A percentile compares a stretch with the other conserved stretches of the same genome.
Conservation (phyloP, 2,888 invertebrate genomes). For the Metalampra italica region DNA sequence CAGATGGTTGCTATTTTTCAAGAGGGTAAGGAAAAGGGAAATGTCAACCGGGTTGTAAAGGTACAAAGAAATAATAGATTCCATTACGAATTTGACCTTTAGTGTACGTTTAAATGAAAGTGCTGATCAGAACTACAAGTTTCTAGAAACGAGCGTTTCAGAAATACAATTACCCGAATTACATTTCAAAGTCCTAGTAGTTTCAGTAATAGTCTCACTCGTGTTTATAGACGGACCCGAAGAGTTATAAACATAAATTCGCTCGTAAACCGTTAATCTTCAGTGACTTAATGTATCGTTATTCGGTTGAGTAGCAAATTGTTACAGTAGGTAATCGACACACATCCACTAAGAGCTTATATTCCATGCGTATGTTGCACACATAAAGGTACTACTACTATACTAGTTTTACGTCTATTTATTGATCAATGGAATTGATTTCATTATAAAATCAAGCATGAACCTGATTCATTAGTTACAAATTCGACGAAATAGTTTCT, state of each 20-base stretch:
- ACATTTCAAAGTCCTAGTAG: slow-evolving; percentile 10
- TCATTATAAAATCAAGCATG: no score
- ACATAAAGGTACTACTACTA: no score
- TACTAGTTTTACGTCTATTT: no score
- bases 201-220: slow-evolving; percentile 27
- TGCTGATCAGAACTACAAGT: no score
- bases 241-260: slow-evolving; percentile 51
- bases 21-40: no score
- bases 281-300: slow-evolving; percentile 32
- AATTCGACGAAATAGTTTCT: no score
- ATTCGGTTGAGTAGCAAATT: slow-evolving; percentile 17
- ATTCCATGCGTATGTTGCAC: no score
- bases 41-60: no score
- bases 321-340: slow-evolving; percentile 8
- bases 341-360: background rate
- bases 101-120: background rate
- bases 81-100: background rate
- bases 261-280: slow-evolving; percentile 49
- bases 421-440: no score
- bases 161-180: background rate
- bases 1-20: no score
- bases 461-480: no score
- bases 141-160: no score
- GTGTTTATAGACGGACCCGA: slow-evolving; percentile 41
- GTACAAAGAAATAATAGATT: background rate